Evolutionary conservation across 2,113 vertebrate species (phyloP), one percentile per base, ranked within the genome.

Genomic region (Dipodomys ordii): DNA sequence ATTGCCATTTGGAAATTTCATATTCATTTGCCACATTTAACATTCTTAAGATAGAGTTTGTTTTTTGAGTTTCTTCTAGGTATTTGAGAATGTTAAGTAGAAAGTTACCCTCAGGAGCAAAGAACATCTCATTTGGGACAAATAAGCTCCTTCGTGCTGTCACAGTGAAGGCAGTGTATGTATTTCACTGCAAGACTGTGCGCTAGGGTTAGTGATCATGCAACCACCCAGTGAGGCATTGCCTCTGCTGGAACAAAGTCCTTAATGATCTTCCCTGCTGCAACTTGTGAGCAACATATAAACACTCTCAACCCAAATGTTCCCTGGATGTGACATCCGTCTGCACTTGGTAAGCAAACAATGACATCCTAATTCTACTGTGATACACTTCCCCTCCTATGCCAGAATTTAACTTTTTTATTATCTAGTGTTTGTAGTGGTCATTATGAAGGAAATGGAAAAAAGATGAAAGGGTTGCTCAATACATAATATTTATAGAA

Each of bases 401-500:
- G 57, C 0, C 12, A 44, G 13, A 77, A 10, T 87, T 83, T 69
- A 64, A 65, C 8, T 81, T 92, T 93, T 67, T 83, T 27, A 91
- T 82, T 12, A 86, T 80, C 60, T 28, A 5, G 7, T 82, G 27
- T 92, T 93, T 93, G 68, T 6, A 76, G 53, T 27, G 92, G 18
- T 53, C 78, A 77, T 20, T 77, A 79, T 53, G 5, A 4, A 83
- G 81, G 88, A 93, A 94, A 35, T 80, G 39, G 22, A 90, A 88
- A 79, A 7, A 95, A 64, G 22, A 4, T 46, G 64, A 90, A 85
- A 90, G 77, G 49, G 7, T 16, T 92, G 72, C 71, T 87, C 89
- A 91, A 74, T 85, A 95, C 67, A 79, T 84, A 90, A 57, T 90
- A 79, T 30, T 84, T 95, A 83, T 13, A 91, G 39, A 3, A 69